Percentiles rank a stretch among this genome's conserved stretches.
phyloP scores from a whole-genome alignment of 2,888 invertebrate genomes.

The Thumatha senex region DNA sequence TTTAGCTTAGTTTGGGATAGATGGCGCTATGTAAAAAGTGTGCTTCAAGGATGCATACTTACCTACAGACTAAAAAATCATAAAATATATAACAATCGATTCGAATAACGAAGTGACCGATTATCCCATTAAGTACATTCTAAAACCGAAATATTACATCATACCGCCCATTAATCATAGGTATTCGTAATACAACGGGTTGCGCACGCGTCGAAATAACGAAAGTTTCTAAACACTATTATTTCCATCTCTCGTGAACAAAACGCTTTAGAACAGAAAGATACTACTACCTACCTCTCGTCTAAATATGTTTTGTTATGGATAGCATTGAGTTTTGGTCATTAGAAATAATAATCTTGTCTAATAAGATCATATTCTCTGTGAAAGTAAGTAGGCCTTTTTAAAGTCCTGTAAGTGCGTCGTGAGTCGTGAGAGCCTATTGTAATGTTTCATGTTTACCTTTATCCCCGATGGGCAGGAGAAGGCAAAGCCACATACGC shows the following conservation, averaged over 20 bases:
- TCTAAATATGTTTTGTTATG: conserved; percentile 13
- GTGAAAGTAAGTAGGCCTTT: neutral
- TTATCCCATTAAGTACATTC: neutral
- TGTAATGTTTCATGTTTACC: too few species aligned
- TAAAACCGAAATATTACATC: conserved; percentile 2
- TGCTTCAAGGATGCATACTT: too few species aligned
- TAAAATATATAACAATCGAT: too few species aligned
- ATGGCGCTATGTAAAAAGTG: too few species aligned
- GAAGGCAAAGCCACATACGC: too few species aligned
- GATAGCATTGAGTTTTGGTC: conserved; percentile 12
- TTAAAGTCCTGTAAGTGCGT: neutral
- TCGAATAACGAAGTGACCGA: neutral
- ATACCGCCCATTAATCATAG: conserved; percentile 1
- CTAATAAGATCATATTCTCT: conserved; percentile 2
- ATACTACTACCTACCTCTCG: conserved; percentile 10
- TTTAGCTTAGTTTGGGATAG: too few species aligned
- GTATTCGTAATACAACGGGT: neutral
- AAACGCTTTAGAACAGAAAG: conserved; percentile 12
- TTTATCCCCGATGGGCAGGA: too few species aligned
- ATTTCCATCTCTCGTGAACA: neutral
- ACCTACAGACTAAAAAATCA: too few species aligned
- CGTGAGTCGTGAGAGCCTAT: neutral
- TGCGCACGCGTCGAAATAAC: conserved; percentile 2
- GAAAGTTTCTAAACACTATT: conserved; percentile 4
- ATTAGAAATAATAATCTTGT: conserved; percentile 9